Percentiles rank a stretch among this genome's conserved stretches.
Conservation (phyloP, 2,797 vertebrate species). For the Pogonophryne albipinna region DNA sequence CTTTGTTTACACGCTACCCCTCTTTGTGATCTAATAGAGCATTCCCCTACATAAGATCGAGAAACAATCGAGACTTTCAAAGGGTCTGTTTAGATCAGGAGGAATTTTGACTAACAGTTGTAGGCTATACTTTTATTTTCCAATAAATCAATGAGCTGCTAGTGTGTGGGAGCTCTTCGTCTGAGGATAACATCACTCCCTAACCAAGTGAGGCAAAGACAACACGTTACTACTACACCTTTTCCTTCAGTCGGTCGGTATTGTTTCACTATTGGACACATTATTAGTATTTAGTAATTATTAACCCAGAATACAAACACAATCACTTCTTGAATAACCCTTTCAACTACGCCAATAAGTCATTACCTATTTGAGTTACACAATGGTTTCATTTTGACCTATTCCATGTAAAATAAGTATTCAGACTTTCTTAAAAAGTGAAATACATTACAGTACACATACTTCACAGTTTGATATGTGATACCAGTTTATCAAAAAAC, state of each 20-base stretch:
- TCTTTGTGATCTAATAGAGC: conserved; percentile 5
- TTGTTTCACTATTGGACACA: neutral
- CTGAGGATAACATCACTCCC: neutral
- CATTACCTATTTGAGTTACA: conserved; percentile 20
- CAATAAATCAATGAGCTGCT: neutral
- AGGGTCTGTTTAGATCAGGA: neutral
- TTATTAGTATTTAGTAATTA: conserved; percentile 4
- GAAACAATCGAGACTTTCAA: neutral
- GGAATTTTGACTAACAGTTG: neutral
- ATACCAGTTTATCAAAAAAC: neutral
- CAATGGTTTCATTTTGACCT: conserved; percentile 8
- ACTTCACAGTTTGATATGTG: neutral
- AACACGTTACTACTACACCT: neutral
- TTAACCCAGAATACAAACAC: neutral
- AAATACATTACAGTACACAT: neutral
- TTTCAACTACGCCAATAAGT: conserved; percentile 5
- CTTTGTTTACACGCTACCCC: neutral
- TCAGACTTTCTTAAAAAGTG: neutral
- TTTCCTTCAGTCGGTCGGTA: neutral
- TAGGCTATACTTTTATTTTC: neutral
- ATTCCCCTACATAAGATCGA: neutral
- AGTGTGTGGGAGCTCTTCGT: conserved; percentile 4
- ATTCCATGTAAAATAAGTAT: neutral
- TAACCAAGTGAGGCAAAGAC: conserved; percentile 6
- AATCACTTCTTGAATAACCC: neutral